Evolutionary conservation across 2,888 invertebrate species (phyloP).

Genomic region (Shargacucullia verbasci): DNA sequence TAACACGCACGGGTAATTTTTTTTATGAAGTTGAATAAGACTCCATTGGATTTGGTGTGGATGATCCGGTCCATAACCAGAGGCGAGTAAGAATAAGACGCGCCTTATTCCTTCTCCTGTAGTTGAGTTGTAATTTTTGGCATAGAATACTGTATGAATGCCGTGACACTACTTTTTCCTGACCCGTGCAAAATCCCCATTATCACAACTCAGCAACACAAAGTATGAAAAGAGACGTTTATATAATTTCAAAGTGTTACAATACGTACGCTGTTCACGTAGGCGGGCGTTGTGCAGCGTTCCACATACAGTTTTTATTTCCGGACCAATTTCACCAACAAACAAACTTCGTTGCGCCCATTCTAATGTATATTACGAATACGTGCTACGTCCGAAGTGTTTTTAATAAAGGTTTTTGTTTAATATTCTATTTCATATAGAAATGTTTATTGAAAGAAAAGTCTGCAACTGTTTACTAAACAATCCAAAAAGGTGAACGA

Average conservation of each 20-base stretch:
- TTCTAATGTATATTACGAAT: slow-evolving; percentile 56
- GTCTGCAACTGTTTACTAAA: no score
- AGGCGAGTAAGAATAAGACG: no score
- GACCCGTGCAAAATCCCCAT: background rate
- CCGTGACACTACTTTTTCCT: background rate
- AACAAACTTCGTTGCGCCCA: slow-evolving; percentile 64
- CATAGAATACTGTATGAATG: no score
- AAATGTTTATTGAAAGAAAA: no score
- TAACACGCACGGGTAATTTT: no score
- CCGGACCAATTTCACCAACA: slow-evolving; percentile 65
- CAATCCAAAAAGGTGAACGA: no score
- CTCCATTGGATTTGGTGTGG: no score
- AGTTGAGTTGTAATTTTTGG: no score
- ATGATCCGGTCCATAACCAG: no score
- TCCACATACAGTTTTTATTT: slow-evolving; percentile 76
- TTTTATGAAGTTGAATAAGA: no score
- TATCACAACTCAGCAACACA: slow-evolving; percentile 1
- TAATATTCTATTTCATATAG: slow-evolving; percentile 3
- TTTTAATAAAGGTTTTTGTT: slow-evolving; percentile 44
- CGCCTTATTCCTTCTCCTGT: no score
- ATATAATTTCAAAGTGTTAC: slow-evolving; percentile 44
- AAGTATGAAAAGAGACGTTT: slow-evolving; percentile 33
- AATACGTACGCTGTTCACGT: slow-evolving; percentile 73
- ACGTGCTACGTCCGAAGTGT: slow-evolving; percentile 42
- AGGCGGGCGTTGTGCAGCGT: slow-evolving; percentile 66